These are phyloP conservation scores for Ondatra zibethicus DNA, from an alignment of 2,113 vertebrate species.

Conservation along the genomic window DNA sequence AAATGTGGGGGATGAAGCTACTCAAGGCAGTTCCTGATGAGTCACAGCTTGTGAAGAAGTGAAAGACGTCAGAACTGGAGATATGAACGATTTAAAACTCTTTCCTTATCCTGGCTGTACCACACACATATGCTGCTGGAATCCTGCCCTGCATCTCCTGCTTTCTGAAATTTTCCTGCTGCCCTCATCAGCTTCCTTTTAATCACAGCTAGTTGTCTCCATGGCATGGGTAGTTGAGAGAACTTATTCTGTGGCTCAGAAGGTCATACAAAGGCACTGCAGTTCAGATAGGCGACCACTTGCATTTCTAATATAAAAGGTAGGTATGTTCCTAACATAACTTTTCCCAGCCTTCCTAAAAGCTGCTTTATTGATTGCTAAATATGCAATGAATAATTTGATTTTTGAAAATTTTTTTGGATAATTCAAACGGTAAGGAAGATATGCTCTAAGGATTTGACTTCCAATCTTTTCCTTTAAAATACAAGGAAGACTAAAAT, in stretches of 20 bases:
- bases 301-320: background rate
- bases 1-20: constrained; percentile 11
- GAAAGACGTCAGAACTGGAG: background rate
- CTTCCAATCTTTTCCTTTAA: background rate
- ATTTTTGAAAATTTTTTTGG: constrained; percentile 10
- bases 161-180: background rate
- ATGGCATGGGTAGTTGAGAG: background rate
- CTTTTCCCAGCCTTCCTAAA: background rate
- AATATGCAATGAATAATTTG: constrained; percentile 1
- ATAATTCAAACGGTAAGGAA: constrained; percentile 8
- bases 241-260: background rate
- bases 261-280: constrained; percentile 18
- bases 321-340: background rate
- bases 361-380: constrained; percentile 24
- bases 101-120: background rate
- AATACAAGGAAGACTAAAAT: background rate
- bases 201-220: background rate
- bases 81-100: constrained; percentile 8
- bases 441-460: background rate
- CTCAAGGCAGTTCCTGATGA: constrained; percentile 17
- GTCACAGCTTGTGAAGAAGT: background rate
- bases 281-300: background rate
- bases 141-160: background rate
- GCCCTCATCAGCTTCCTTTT: background rate
- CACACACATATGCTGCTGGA: background rate